Evolutionary conservation across 2,113 vertebrate genomes (phyloP), one percentile per base, ranked within the genome.

Genomic region (Phalacrocorax brasilianus): DNA sequence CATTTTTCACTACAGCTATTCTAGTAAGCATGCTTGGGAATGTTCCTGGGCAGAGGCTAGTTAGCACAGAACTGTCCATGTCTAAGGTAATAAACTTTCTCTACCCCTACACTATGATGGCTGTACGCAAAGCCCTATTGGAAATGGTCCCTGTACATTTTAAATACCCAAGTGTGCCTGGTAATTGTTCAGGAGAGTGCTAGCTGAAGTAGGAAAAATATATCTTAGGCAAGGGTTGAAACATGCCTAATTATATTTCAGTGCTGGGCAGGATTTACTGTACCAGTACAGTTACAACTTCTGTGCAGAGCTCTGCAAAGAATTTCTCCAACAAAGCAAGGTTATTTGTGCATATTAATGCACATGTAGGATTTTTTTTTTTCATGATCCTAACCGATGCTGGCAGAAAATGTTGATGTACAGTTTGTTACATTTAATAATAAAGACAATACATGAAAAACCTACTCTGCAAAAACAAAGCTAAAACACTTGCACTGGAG

Each of bases 81-180:
- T 59, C 32, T 72, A 63, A 55, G 20, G 27, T 32, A 72, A 38
- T 21, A 55, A 26, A 75, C 2, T 68, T 87, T 40, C 26, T 71
- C 30, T 75, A 27, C 8, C 68, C 49, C 45, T 21, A 65, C 4
- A 9, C 8, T 35, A 23, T 14, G 5, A 52, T 52, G 12, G 3
- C 44, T 83, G 3, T 52, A 49, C 56, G 4, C 8, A 77, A 84
- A 84, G 5, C 17, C 7, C 12, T 59, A 1, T 2, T 73, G 40
- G 42, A 63, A 9, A n/a, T 8, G 5, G 8, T 52, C 13, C 7
- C 5, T 58, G 14, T 28, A 27, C 8, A 21, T 86, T 80, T 80
- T 56, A 35, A 89, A 58, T 38, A 33, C 0, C 21, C 66, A 14
- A n/a, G 0, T 1, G 0, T n/a, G 32, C 8, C 27, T 70, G 18